These are phyloP conservation scores for Lypha dubia DNA, from an alignment of 2,888 invertebrate genomes.

Conservation along the genomic window DNA sequence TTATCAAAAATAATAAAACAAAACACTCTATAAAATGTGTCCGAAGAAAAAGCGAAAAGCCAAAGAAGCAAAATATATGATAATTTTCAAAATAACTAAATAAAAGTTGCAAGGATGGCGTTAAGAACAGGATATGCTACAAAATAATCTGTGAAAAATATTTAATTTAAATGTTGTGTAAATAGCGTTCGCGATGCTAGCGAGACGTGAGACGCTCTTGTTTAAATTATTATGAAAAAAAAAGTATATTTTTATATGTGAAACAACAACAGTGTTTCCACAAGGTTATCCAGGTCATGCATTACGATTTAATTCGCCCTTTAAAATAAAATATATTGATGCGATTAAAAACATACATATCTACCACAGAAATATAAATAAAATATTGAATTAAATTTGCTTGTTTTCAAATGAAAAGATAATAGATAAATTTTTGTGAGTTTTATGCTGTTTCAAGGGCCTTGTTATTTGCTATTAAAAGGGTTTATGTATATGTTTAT, in stretches of 20 bases:
- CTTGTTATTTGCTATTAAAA: slow-evolving; percentile 31
- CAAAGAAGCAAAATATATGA: slow-evolving; percentile 6
- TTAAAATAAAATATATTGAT: neutral
- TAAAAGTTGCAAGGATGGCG: slow-evolving; percentile 11
- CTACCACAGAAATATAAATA: neutral
- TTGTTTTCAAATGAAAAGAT: neutral
- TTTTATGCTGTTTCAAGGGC: slow-evolving; percentile 43
- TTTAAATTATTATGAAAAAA: too few relatives aligned
- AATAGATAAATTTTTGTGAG: slow-evolving; percentile 42
- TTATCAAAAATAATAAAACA: slow-evolving; percentile 31
- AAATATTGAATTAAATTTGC: neutral
- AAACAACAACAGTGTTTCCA: slow-evolving; percentile 19
- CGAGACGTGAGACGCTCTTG: too few relatives aligned
- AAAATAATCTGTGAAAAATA: too few relatives aligned
- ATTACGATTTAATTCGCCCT: neutral
- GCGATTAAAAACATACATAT: neutral
- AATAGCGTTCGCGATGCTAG: too few relatives aligned
- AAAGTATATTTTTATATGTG: too few relatives aligned
- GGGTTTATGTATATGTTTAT: neutral
- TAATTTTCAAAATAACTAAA: slow-evolving; percentile 2
- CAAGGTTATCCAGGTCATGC: slow-evolving; percentile 19
- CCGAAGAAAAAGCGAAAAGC: neutral
- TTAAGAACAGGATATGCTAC: too few relatives aligned
- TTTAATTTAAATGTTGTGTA: too few relatives aligned
- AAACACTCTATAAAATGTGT: neutral